phyloP scores from a whole-genome alignment of 2,113 vertebrate genomes.

The Microcebus jonahi region DNA sequence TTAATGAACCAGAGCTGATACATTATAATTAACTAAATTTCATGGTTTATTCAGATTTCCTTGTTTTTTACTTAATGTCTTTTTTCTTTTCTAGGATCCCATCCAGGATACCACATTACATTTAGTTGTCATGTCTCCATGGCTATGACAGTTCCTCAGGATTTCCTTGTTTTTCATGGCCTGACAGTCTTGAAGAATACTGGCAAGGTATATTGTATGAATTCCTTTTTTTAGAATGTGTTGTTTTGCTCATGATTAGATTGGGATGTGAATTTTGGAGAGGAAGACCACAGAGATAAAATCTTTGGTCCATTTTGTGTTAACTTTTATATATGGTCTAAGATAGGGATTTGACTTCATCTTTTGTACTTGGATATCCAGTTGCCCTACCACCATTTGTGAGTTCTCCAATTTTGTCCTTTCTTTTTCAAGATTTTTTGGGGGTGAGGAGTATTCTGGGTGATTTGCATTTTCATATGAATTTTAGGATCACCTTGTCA shows the following conservation, averaged over 20 bases:
- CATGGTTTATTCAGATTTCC: neutral
- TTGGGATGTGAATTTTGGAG: neutral
- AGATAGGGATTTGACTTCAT: neutral
- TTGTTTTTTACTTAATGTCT: neutral
- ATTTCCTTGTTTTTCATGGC: neutral
- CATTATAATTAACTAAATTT: neutral
- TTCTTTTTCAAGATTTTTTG: neutral
- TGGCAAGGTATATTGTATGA: neutral
- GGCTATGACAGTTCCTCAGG: neutral
- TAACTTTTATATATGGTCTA: neutral
- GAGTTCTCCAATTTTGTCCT: neutral
- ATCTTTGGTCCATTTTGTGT: neutral
- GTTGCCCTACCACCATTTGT: neutral
- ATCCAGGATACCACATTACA: neutral
- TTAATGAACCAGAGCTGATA: neutral
- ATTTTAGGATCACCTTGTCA: neutral
- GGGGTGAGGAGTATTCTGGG: neutral
- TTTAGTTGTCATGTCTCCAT: neutral
- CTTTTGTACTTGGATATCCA: neutral
- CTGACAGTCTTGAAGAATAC: neutral
- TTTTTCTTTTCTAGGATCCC: neutral
- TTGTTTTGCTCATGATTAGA: neutral
- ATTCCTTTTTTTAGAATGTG: neutral
- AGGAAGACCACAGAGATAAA: neutral
- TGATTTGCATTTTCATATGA: constrained; percentile 67